Conservation (phyloP, 1,140 invertebrate species). For the Hyposmocoma kahamanoa region DNA sequence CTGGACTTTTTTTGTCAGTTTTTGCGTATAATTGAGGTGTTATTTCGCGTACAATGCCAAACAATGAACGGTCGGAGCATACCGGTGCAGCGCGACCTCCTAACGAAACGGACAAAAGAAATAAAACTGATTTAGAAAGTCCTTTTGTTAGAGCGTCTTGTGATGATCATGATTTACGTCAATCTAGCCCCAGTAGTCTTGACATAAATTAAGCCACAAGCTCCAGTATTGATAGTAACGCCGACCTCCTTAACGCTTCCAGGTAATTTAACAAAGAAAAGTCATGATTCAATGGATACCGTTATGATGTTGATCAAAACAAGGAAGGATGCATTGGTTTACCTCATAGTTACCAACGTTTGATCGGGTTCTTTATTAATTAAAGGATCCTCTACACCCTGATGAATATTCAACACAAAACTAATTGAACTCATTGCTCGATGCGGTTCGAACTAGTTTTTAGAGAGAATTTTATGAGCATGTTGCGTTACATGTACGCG, state of each 20-base stretch:
- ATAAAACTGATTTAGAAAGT: slow-evolving; percentile 29
- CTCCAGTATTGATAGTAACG: slow-evolving; percentile 14
- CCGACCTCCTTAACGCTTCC: slow-evolving; percentile 17
- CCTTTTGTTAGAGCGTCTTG: slow-evolving; percentile 24
- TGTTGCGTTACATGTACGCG: slow-evolving; percentile 65
- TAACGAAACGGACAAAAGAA: slow-evolving; percentile 23
- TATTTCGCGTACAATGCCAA: slow-evolving; percentile 34
- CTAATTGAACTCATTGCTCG: slow-evolving; percentile 21
- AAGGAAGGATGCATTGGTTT: slow-evolving; percentile 18
- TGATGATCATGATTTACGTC: slow-evolving; percentile 37
- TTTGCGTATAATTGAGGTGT: slow-evolving; percentile 41
- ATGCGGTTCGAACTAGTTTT: slow-evolving; percentile 20
- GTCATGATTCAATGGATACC: slow-evolving; percentile 24
- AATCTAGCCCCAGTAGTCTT: slow-evolving; percentile 23
- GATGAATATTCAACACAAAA: slow-evolving; percentile 50
- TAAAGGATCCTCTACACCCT: slow-evolving; percentile 31
- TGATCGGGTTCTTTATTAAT: slow-evolving; percentile 35
- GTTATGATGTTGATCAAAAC: slow-evolving; percentile 21
- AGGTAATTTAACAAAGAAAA: slow-evolving; percentile 27
- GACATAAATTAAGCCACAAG: slow-evolving; percentile 28
- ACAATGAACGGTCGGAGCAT: slow-evolving; percentile 22
- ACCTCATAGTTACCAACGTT: slow-evolving; percentile 21
- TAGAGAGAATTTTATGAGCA: slow-evolving; percentile 57
- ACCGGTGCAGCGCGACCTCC: slow-evolving; percentile 23
- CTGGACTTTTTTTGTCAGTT: slow-evolving; percentile 23